Evolutionary conservation across 64 coral and sea anemone genomes (phyloP), one percentile per base, ranked within the genome.

Genomic region (Porites lutea): DNA sequence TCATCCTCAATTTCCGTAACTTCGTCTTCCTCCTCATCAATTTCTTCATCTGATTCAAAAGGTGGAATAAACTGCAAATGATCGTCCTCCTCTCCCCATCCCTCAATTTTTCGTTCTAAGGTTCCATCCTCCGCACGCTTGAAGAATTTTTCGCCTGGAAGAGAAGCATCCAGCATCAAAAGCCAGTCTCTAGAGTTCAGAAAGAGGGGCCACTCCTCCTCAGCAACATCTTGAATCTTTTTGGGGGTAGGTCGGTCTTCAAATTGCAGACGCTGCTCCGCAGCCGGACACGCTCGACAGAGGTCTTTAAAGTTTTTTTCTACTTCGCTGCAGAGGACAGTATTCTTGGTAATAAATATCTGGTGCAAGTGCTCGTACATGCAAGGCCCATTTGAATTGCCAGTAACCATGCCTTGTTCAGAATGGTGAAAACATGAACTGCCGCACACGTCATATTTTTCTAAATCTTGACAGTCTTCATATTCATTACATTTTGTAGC

Each of bases 281-380:
- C 78, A 5, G 70, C 88, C 6, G 87, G 69, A 70, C 87, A 93
- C 19, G 93, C 90, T 10, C 93, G 81, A 12, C 83, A 93, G 3
- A 98, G 88, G 45, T 93, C 97, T 22, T 74, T 87, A 23, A 98
- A 98, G 72, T 98, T 98, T n/a, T 94, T 98, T 48, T 93, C 65
- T 23, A 98, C 94, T 89, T 98, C 94, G 61, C 52, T 96, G 20
- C 97, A 98, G 6, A 98, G 83, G 23, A 98, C 97, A 5, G 88
- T 70, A 65, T 98, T 98, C 82, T 98, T 98, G 23, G 97, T 98
- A 6, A 98, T 88, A 78, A 98, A 98, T 19, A 95, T n/a, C 15
- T 96, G 94, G 27, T 98, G 94, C 62, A 99, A 77, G 75, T 99
- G 97, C 48, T 99, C 97, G 16, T 79, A 96, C 16, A 79, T 18